These are phyloP conservation scores for Camponotus fellah DNA, from an alignment of 2,888 invertebrate genomes.

Conservation along the genomic window DNA sequence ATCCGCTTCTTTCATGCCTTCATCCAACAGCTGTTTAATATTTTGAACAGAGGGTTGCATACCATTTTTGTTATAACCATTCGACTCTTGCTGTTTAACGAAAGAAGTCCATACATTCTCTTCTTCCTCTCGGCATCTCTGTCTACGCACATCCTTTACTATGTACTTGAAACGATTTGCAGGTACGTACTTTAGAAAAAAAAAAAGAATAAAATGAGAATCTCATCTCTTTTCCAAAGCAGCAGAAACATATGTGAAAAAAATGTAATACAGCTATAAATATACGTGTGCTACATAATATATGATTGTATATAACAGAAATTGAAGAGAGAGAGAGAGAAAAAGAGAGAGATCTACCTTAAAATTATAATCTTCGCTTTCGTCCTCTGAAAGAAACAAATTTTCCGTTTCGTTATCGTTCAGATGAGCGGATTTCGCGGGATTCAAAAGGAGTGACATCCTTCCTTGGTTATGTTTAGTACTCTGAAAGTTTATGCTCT, in stretches of 20 bases:
- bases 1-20: conserved; percentile 75
- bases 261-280: neutral
- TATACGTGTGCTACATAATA: neutral
- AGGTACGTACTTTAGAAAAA: conserved; percentile 79
- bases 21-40: conserved; percentile 62
- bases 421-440: conserved; percentile 66
- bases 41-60: conserved; percentile 28
- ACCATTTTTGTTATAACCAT: conserved; percentile 34
- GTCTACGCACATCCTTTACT: conserved; percentile 80
- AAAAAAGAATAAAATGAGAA: conserved; percentile 26
- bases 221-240: neutral
- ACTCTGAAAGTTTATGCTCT: conserved; percentile 7
- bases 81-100: conserved; percentile 73
- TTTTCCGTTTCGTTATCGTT: conserved; percentile 75
- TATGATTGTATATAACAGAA: neutral
- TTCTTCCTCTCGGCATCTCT: conserved; percentile 77
- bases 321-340: neutral
- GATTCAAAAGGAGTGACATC: conserved; percentile 60
- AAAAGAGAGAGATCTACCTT: conserved; percentile 87
- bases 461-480: conserved; percentile 56
- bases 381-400: conserved; percentile 79
- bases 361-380: conserved; percentile 89
- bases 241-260: neutral
- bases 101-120: conserved; percentile 80
- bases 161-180: conserved; percentile 80